phyloP scores from a whole-genome alignment of 2,797 vertebrate species.

The Sternarchorhynchus goeldii region DNA sequence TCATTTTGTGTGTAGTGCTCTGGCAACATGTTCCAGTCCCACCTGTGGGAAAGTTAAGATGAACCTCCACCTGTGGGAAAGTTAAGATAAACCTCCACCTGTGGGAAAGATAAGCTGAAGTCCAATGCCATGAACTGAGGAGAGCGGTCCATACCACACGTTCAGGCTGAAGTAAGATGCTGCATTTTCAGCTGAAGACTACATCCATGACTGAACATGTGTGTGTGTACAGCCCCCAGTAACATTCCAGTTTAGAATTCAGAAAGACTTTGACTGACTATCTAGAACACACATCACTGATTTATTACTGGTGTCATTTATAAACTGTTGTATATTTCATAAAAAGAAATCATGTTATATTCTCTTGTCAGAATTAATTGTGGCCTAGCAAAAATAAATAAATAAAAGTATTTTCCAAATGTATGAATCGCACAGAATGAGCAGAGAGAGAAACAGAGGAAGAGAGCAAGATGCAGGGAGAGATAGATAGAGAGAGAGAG shows the following conservation, averaged over 20 bases:
- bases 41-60: conserved; percentile 30
- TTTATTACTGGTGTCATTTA: neutral
- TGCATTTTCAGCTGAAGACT: too few species aligned
- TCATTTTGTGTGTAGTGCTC: conserved; percentile 36
- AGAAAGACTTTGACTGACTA: neutral
- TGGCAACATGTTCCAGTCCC: neutral
- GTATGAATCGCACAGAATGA: conserved; percentile 15
- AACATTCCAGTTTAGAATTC: too few species aligned
- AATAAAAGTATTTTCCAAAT: conserved; percentile 9
- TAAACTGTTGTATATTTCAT: neutral
- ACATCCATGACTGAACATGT: too few species aligned
- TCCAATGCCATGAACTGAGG: too few species aligned
- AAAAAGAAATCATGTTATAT: neutral
- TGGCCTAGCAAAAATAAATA: neutral
- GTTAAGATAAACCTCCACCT: too few species aligned
- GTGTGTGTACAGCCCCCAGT: neutral
- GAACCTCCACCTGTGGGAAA: conserved; percentile 24
- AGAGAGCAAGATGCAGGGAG: too few species aligned
- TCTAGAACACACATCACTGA: neutral
- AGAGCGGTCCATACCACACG: too few species aligned
- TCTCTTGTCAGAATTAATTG: conserved; percentile 22
- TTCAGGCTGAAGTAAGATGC: too few species aligned
- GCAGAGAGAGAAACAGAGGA: neutral
- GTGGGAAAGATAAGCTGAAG: too few species aligned
- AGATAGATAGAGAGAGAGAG: neutral